These are phyloP conservation scores for Nyctibius grandis DNA, from an alignment of 2,797 vertebrate genomes.

Conservation along the genomic window DNA sequence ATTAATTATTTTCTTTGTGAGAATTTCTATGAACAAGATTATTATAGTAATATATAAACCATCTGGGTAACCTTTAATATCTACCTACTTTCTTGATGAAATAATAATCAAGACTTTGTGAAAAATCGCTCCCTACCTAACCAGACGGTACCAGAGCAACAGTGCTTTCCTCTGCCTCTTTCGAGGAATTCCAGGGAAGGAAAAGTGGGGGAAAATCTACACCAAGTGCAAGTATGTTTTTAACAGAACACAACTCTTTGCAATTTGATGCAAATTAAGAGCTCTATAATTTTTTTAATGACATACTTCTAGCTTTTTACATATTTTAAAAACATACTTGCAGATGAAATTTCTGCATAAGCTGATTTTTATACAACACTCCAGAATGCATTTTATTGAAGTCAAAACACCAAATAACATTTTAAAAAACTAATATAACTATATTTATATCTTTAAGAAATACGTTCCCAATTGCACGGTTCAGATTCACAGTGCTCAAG, in stretches of 20 bases:
- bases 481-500: slow-evolving; percentile 73
- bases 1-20: slow-evolving; percentile 74
- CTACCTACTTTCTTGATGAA: slow-evolving; percentile 56
- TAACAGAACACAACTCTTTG: background rate
- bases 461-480: slow-evolving; percentile 44
- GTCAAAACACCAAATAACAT: slow-evolving; percentile 23
- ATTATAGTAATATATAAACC: slow-evolving; percentile 62
- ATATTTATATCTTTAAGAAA: slow-evolving; percentile 63
- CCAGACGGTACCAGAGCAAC: background rate
- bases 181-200: background rate
- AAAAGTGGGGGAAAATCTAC: background rate
- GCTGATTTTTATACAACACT: background rate
- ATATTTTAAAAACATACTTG: slow-evolving; percentile 3
- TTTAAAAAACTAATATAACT: slow-evolving; percentile 52
- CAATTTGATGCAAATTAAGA: background rate
- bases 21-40: slow-evolving; percentile 67
- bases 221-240: background rate
- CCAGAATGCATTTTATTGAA: slow-evolving; percentile 35
- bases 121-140: slow-evolving; percentile 24
- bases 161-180: background rate
- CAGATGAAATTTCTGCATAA: background rate
- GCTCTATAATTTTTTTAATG: background rate
- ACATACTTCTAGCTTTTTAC: background rate
- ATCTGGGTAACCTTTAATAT: slow-evolving; percentile 61
- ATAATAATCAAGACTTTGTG: slow-evolving; percentile 50